phyloP scores from a whole-genome alignment of 2,797 vertebrate species.

The Pangasius mekongensis region DNA sequence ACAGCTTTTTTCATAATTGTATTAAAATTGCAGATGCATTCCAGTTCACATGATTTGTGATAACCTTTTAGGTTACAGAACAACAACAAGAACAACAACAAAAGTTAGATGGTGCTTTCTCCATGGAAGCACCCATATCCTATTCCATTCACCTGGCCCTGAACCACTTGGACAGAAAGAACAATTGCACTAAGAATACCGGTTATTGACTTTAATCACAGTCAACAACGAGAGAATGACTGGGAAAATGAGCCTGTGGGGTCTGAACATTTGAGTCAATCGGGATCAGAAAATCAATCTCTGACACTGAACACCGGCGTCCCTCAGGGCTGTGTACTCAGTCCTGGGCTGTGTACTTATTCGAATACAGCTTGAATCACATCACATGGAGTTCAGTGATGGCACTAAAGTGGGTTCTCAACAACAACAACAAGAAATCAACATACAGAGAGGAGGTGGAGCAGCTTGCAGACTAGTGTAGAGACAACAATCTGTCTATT shows the following conservation, averaged over 20 bases:
- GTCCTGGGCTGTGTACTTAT: not conserved
- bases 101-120: not conserved
- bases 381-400: not conserved
- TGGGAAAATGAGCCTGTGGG: not conserved
- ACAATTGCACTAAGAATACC: not conserved
- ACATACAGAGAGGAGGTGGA: constrained; percentile 56
- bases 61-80: not conserved
- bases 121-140: not conserved
- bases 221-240: too few species aligned
- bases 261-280: not conserved
- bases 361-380: not conserved
- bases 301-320: not conserved
- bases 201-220: not conserved
- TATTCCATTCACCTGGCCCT: not conserved
- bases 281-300: not conserved
- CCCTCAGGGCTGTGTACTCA: not conserved
- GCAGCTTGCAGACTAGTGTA: constrained; percentile 82
- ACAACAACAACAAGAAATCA: not conserved
- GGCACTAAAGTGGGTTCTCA: not conserved
- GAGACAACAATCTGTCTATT: constrained; percentile 76
- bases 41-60: not conserved
- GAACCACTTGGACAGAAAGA: not conserved
- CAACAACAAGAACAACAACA: not conserved
- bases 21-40: not conserved
- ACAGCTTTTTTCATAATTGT: not conserved